phyloP scores from a whole-genome alignment of 2,113 vertebrate genomes.

The Callospermophilus lateralis region DNA sequence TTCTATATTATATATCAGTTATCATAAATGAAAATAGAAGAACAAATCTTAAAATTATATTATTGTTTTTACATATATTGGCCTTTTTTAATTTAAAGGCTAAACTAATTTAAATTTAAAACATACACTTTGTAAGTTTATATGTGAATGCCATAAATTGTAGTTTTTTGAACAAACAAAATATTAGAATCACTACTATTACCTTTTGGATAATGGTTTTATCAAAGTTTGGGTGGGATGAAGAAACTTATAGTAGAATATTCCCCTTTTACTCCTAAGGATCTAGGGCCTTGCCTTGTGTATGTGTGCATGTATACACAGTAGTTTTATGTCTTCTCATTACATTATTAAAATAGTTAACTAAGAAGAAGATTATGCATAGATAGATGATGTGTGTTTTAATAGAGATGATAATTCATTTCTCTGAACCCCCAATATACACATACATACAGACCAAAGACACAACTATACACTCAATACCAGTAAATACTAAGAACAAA shows the following conservation, averaged over 20 bases:
- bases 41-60: background rate
- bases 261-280: background rate
- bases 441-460: background rate
- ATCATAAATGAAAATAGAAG: background rate
- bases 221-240: background rate
- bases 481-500: background rate
- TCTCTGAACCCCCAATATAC: background rate
- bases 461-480: background rate
- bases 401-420: background rate
- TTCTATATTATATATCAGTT: background rate
- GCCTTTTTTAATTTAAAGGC: background rate
- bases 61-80: background rate
- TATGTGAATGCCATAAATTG: background rate
- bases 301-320: fast-evolving
- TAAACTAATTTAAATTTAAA: background rate
- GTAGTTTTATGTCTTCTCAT: background rate
- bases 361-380: background rate
- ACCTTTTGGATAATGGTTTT: background rate
- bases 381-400: background rate
- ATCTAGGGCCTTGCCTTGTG: background rate
- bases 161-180: background rate
- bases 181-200: background rate
- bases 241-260: background rate
- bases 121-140: background rate
- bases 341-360: background rate